Evolutionary conservation across 2,797 vertebrate species (phyloP).

Genomic region (Decapterus maruadsi): DNA sequence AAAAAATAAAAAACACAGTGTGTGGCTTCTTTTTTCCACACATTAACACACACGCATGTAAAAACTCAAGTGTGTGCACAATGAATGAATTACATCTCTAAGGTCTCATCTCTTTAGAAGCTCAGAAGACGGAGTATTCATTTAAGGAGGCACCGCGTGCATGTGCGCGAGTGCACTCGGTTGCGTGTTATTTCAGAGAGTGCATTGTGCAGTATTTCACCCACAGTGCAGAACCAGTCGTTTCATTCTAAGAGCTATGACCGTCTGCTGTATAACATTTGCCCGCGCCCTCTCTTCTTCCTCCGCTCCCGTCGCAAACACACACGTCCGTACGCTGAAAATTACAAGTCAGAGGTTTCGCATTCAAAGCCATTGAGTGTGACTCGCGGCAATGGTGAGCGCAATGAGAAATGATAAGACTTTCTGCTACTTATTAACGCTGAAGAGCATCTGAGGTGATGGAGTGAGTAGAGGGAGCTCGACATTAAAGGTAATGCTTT

Average conservation of each 20-base stretch:
- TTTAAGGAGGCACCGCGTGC: slow-evolving; percentile 30
- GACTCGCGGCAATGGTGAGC: slow-evolving; percentile 14
- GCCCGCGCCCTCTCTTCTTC: not conserved
- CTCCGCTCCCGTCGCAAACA: not conserved
- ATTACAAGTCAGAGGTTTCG: slow-evolving; percentile 24
- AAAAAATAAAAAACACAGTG: not conserved
- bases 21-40: slow-evolving; percentile 4
- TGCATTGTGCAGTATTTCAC: slow-evolving; percentile 49
- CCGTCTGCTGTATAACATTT: slow-evolving; percentile 45
- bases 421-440: slow-evolving; percentile 47
- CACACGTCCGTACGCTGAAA: not conserved
- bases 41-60: not conserved
- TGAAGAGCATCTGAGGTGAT: slow-evolving; percentile 44
- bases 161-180: not conserved
- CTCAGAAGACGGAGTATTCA: slow-evolving; percentile 39
- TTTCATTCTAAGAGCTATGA: slow-evolving; percentile 44
- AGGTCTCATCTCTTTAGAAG: slow-evolving; percentile 29
- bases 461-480: slow-evolving; percentile 34
- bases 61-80: not conserved
- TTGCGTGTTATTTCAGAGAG: slow-evolving; percentile 33
- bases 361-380: slow-evolving; percentile 15
- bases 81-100: slow-evolving; percentile 40
- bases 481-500: slow-evolving; percentile 53
- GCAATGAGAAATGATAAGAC: slow-evolving; percentile 25
- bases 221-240: slow-evolving; percentile 35